These are phyloP conservation scores for Acridotheres tristis DNA, from an alignment of 2,797 vertebrate genomes.

Conservation along the genomic window DNA sequence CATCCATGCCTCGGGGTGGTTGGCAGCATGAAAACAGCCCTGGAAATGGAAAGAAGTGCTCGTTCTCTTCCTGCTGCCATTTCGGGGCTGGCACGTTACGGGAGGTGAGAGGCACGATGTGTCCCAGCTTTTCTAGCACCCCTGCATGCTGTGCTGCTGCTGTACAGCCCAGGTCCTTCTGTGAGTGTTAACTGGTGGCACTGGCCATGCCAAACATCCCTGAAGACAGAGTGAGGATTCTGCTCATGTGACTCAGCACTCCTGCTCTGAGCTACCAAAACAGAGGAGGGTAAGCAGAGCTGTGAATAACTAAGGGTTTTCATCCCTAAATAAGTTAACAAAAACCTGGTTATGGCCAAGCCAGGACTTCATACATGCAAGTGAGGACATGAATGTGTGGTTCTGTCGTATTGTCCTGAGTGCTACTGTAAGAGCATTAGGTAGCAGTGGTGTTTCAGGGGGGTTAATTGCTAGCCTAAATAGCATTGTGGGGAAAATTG, in stretches of 20 bases:
- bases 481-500: neutral
- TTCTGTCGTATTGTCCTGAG: neutral
- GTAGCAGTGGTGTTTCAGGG: neutral
- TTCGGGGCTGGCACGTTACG: rapidly evolving
- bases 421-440: neutral
- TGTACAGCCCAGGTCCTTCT: neutral
- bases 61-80: neutral
- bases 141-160: neutral
- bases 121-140: neutral
- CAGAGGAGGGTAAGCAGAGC: rapidly evolving
- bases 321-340: neutral
- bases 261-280: neutral
- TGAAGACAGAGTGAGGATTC: neutral
- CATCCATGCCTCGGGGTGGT: rapidly evolving
- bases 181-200: neutral
- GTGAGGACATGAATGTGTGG: neutral
- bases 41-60: neutral
- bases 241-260: neutral
- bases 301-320: neutral
- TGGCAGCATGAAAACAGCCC: neutral
- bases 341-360: neutral
- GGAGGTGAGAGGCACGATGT: rapidly evolving
- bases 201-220: neutral
- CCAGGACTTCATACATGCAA: rapidly evolving
- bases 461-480: neutral